Percentiles rank a stretch among this genome's conserved stretches.
phyloP scores from a whole-genome alignment of 2,797 vertebrate species.

The Poeciliopsis paucimaculata region DNA sequence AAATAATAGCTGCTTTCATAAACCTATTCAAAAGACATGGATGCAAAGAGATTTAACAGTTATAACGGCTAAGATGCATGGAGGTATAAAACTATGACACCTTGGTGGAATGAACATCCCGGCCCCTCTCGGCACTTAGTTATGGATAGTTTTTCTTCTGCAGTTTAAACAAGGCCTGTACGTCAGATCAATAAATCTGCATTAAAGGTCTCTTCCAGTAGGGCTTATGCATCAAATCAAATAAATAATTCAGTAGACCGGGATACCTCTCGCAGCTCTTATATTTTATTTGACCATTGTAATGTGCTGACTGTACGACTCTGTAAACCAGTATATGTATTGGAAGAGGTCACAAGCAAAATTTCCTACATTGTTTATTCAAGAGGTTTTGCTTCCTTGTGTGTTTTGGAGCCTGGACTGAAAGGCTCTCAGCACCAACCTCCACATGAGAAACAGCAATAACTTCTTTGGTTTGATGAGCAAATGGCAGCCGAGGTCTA shows the following conservation, averaged over 20 bases:
- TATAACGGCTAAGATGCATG: background rate
- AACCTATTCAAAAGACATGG: slow-evolving; percentile 11
- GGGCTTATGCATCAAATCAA: slow-evolving; percentile 5
- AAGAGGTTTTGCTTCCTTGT: slow-evolving; percentile 13
- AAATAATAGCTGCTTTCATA: background rate
- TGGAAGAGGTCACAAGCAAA: background rate
- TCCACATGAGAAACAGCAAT: slow-evolving; percentile 50
- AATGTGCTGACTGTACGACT: slow-evolving; percentile 32
- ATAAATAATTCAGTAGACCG: slow-evolving; percentile 43
- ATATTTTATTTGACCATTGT: slow-evolving; percentile 24
- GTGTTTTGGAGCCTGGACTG: slow-evolving; percentile 21
- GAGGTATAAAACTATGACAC: background rate
- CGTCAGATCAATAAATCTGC: slow-evolving; percentile 10
- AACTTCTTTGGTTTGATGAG: slow-evolving; percentile 55
- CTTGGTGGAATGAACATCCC: slow-evolving; percentile 6
- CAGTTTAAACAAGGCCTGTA: slow-evolving; percentile 2
- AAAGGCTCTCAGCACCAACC: slow-evolving; percentile 22
- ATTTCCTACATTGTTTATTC: slow-evolving; percentile 24
- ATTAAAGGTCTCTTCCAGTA: background rate
- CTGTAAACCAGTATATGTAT: background rate
- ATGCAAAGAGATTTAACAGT: background rate
- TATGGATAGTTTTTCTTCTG: background rate
- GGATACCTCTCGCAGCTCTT: slow-evolving; percentile 5
- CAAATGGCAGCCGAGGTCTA: slow-evolving; percentile 43
- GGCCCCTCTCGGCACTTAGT: background rate